phyloP scores from a whole-genome alignment of 2,888 invertebrate genomes.

The Timandra comae region DNA sequence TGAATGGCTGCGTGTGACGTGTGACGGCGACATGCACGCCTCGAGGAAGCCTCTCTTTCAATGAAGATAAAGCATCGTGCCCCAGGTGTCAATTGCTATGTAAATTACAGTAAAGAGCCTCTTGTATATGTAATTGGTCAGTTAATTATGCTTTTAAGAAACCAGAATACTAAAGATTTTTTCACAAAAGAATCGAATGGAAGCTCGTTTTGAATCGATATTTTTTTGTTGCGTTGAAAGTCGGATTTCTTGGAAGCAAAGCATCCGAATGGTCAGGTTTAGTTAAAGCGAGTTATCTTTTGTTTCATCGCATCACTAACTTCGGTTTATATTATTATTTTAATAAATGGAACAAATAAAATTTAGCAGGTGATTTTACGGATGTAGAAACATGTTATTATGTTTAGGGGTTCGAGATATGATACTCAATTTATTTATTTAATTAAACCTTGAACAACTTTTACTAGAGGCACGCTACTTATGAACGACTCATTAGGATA shows the following conservation, averaged over 20 bases:
- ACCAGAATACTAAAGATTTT: constrained; percentile 21
- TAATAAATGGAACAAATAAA: too few species aligned
- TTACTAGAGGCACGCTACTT: too few species aligned
- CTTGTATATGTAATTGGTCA: constrained; percentile 30
- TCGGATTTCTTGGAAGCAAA: constrained; percentile 25
- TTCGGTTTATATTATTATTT: constrained; percentile 6
- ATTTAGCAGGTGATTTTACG: constrained; percentile 49
- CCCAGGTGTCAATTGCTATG: constrained; percentile 51
- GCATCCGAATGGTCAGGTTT: constrained; percentile 10
- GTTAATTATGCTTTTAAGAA: constrained; percentile 39
- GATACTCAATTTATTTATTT: too few species aligned
- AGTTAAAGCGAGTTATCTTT: constrained; percentile 10
- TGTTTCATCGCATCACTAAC: constrained; percentile 13
- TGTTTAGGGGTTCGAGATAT: too few species aligned
- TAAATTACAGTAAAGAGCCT: constrained; percentile 37
- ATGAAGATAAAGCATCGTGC: constrained; percentile 28
- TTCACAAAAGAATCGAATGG: constrained; percentile 8
- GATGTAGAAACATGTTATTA: constrained; percentile 33
- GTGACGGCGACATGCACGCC: background rate
- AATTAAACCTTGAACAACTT: too few species aligned
- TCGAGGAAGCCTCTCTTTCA: constrained; percentile 11
- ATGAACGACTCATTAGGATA: too few species aligned
- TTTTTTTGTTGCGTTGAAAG: constrained; percentile 16
- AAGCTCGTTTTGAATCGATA: constrained; percentile 13
- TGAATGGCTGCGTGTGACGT: constrained; percentile 5